Evolutionary conservation across 2,113 vertebrate genomes (phyloP).

Genomic region (Bothrops jararaca): DNA sequence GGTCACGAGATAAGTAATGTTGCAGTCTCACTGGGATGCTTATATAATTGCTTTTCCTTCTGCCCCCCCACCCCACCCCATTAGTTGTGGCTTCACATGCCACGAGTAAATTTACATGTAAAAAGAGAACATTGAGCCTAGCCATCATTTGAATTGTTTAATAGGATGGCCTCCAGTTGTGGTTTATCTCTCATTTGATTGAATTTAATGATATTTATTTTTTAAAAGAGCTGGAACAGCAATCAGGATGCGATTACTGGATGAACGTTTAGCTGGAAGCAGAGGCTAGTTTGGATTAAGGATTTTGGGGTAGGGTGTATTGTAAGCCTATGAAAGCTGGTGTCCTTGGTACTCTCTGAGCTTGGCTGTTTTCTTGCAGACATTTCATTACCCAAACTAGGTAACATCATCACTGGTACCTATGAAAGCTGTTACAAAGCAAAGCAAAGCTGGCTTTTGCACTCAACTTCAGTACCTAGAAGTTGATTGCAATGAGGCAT

Average conservation of each 20-base stretch:
- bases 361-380: not conserved
- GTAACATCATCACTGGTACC: not conserved
- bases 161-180: not conserved
- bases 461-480: not conserved
- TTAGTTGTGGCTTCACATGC: not conserved
- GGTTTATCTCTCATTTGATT: not conserved
- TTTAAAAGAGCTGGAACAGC: not conserved
- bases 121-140: not conserved
- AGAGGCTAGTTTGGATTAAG: constrained; percentile 10
- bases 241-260: not conserved
- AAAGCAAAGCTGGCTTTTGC: not conserved
- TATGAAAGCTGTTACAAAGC: not conserved
- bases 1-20: not conserved
- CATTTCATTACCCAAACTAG: not conserved
- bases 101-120: not conserved
- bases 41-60: not conserved
- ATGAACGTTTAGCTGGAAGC: not conserved
- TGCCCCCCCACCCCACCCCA: too few species aligned
- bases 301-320: not conserved
- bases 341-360: not conserved
- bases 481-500: not conserved
- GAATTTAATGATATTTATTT: constrained; percentile 5
- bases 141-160: not conserved
- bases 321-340: not conserved
- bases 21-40: not conserved